Evolutionary conservation across 1,140 invertebrate species (phyloP).

Genomic region (Drosophila paulistorum): DNA sequence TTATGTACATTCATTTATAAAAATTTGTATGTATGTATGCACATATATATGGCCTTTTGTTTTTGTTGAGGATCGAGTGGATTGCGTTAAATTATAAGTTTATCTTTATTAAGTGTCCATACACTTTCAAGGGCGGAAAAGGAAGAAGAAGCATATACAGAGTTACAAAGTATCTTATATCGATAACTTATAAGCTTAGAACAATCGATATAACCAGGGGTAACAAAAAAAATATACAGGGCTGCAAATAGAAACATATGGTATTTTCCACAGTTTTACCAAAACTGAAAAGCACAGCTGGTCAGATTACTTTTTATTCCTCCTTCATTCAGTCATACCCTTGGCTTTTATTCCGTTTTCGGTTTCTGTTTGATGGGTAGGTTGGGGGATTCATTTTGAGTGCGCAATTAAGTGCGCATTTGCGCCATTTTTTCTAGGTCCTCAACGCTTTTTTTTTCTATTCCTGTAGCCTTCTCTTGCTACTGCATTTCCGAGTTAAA

Average conservation of each 20-base stretch:
- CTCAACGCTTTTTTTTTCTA: constrained; percentile 32
- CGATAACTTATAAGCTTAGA: too few species aligned
- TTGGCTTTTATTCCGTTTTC: neutral
- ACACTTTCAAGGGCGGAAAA: too few species aligned
- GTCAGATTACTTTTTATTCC: constrained; percentile 9
- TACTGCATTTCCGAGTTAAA: constrained; percentile 54
- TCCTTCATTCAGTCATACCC: constrained; percentile 6
- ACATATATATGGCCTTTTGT: neutral
- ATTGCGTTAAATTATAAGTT: too few species aligned
- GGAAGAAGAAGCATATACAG: too few species aligned
- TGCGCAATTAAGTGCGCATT: constrained; percentile 55
- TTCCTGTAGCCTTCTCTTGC: constrained; percentile 10
- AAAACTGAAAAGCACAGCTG: constrained; percentile 5
- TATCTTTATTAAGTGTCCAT: too few species aligned
- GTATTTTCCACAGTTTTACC: too few species aligned
- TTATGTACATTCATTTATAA: neutral
- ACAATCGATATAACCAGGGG: too few species aligned
- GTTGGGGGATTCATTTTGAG: constrained; percentile 30
- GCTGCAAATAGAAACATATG: too few species aligned
- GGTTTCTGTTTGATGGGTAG: neutral
- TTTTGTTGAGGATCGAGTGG: too few species aligned
- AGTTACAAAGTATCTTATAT: too few species aligned
- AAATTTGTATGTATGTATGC: neutral
- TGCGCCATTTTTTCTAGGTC: constrained; percentile 22
- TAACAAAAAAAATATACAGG: too few species aligned